Base-by-base conservation (phyloP, 2,797 vertebrate genomes). In the Urosaurus nigricauda region DNA sequence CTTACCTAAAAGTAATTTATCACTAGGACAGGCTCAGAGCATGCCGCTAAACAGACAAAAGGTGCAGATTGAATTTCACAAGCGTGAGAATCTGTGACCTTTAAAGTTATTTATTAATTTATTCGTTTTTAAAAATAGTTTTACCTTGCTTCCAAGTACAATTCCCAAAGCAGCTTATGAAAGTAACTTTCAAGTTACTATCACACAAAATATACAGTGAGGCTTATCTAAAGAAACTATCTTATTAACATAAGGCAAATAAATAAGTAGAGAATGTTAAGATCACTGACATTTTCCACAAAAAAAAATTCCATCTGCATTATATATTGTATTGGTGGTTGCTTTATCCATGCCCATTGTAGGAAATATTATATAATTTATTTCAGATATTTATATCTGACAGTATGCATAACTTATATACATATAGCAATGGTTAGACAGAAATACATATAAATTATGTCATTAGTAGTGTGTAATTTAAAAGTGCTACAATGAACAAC, bases 321-420 rank as follows among this genome's bases (percentile, higher is more conserved):
- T 85, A 58, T 85, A 58, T 91, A 89, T 94, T 95, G 71, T 85
- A 79, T 35, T 83, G 79, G 63, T 89, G 93, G 51, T 74, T 8
- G 1, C 91, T 5, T 73, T 86, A 13, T 88, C 79, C 77, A 75
- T 93, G 47, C 88, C 91, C 51, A 63, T 6, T 70, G 60, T 73
- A 60, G 71, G 56, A 93, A 94, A 90, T 90, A 87, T 43, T 92
- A 93, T 71, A 83, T 89, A 83, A 91, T 88, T 93, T 93, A 89
- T 90, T 60, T 90, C 74, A 70, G 68, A 26, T 89, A 77, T 92
- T 91, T 93, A 65, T 68, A 73, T 93, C 77, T 87, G 94, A 91
- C 73, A 90, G 70, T 37, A 85, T 51, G 82, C 87, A 74, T 9
- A 65, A 6, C 77, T 91, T 87, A 7, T 65, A 77, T 63, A 19